These are phyloP conservation scores for Anabacerthia variegaticeps DNA, from an alignment of 2,797 vertebrate genomes.

Conservation along the genomic window DNA sequence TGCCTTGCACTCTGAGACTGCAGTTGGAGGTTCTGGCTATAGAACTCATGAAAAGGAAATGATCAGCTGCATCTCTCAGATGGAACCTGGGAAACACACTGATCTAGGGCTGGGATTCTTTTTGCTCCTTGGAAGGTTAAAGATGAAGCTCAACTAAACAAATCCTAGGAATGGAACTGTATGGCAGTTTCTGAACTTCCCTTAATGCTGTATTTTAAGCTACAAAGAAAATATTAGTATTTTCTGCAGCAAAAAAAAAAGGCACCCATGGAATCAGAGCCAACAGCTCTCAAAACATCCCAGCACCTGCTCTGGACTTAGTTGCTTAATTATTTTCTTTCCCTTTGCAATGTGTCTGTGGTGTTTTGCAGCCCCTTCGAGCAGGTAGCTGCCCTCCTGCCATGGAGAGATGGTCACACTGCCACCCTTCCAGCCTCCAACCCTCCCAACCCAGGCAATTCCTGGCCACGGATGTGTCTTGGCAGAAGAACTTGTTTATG, in stretches of 20 bases:
- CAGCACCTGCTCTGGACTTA: not conserved
- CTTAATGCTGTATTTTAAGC: not conserved
- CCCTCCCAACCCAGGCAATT: not conserved
- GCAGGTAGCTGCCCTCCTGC: fast-evolving
- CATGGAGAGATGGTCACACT: not conserved
- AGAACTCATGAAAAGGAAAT: not conserved
- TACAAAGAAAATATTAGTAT: not conserved
- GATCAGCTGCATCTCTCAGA: not conserved
- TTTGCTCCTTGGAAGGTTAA: not conserved
- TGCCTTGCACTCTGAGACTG: not conserved
- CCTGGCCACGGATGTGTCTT: not conserved
- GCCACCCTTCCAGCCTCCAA: not conserved
- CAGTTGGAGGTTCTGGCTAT: not conserved
- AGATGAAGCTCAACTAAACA: not conserved
- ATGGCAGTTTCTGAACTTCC: not conserved
- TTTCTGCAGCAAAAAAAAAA: not conserved
- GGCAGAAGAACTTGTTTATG: not conserved
- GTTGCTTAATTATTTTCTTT: not conserved
- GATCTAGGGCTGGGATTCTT: not conserved
- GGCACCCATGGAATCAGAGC: not conserved
- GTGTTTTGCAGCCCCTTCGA: not conserved
- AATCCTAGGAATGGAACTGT: not conserved
- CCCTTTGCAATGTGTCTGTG: not conserved
- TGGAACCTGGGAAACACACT: not conserved
- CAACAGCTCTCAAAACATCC: not conserved